Base-by-base conservation (phyloP, 2,888 invertebrate species). In the Corbicula japonica region DNA sequence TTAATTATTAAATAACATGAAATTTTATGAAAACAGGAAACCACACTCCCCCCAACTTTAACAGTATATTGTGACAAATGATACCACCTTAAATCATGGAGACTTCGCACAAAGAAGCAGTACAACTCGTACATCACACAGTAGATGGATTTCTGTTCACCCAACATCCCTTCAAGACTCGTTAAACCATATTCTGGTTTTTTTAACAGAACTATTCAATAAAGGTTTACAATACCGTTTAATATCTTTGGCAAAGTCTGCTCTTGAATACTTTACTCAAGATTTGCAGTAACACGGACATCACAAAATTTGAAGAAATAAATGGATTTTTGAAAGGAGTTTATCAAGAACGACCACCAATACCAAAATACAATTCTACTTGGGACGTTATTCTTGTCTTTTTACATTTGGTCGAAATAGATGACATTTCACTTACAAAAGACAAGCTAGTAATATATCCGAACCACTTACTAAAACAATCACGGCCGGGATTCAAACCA, bases 61-160 rank as follows among this genome's bases (percentile, higher is more conserved):
- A n/a, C n/a, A n/a, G n/a, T n/a, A n/a, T n/a, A n/a, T n/a, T n/a
- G n/a, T n/a, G n/a, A n/a, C n/a, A n/a, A n/a, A n/a, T n/a, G n/a
- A n/a, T n/a, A n/a, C n/a, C n/a, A n/a, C n/a, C 8, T 48, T 48
- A 48, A 48, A 48, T 48, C 48, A 12, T 48, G 48, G 48, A 6
- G 48, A n/a, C 12, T 12, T n/a, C 5, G 48, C 48, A 48, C 48
- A 48, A 48, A n/a, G n/a, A 48, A 48, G n/a, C 48, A 48, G n/a
- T 48, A 48, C n/a, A 48, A 48, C n/a, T 12, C 48, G 48, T 48
- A 48, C 48, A 48, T 48, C n/a, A 48, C 48, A n/a, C 8, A 48
- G n/a, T 48, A 23, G 48, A 6, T 48, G 8, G 12, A 48, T 48
- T 48, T n/a, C n/a, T 48, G 48, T n/a, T 6, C 8, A 48, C 48